Evolutionary conservation across 2,888 invertebrate species (phyloP).

Genomic region (Agrilus cyanescens): DNA sequence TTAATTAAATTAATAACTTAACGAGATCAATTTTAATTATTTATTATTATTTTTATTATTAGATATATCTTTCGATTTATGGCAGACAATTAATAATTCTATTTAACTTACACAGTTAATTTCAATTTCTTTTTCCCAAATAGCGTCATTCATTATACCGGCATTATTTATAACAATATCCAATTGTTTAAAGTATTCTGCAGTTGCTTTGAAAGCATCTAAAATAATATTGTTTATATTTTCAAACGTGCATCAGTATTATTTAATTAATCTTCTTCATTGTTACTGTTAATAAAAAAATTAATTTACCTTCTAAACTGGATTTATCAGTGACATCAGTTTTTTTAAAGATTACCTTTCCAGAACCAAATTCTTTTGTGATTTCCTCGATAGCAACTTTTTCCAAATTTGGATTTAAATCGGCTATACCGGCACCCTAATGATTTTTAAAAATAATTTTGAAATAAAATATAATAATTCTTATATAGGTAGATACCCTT

Average conservation of each 20-base stretch:
- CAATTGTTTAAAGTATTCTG: slow-evolving; percentile 13
- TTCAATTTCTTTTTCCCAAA: slow-evolving; percentile 62
- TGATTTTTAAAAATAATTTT: slow-evolving; percentile 3
- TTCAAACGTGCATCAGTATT: too few species aligned
- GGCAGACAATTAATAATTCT: too few species aligned
- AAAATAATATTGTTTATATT: too few species aligned
- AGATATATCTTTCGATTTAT: too few species aligned
- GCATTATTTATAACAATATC: slow-evolving; percentile 61
- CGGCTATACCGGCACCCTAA: slow-evolving; percentile 14
- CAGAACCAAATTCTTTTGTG: slow-evolving; percentile 48
- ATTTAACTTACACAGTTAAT: slow-evolving; percentile 32
- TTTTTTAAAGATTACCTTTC: slow-evolving; percentile 51
- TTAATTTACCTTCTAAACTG: slow-evolving; percentile 48
- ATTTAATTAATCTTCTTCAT: too few species aligned
- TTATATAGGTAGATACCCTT: slow-evolving; percentile 7
- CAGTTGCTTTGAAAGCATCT: too few species aligned
- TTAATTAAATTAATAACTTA: too few species aligned
- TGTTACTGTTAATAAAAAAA: too few species aligned
- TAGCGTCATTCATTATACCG: slow-evolving; percentile 64
- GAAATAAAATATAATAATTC: too few species aligned
- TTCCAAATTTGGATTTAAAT: slow-evolving; percentile 27
- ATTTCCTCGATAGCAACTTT: slow-evolving; percentile 49
- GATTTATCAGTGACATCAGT: slow-evolving; percentile 60
- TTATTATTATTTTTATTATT: too few species aligned
- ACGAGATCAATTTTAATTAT: too few species aligned